Percentiles rank a stretch among this genome's conserved stretches.
These are phyloP conservation scores for Heliconius eleuchia DNA, from an alignment of 1,140 invertebrate genomes.

Conservation along the genomic window DNA sequence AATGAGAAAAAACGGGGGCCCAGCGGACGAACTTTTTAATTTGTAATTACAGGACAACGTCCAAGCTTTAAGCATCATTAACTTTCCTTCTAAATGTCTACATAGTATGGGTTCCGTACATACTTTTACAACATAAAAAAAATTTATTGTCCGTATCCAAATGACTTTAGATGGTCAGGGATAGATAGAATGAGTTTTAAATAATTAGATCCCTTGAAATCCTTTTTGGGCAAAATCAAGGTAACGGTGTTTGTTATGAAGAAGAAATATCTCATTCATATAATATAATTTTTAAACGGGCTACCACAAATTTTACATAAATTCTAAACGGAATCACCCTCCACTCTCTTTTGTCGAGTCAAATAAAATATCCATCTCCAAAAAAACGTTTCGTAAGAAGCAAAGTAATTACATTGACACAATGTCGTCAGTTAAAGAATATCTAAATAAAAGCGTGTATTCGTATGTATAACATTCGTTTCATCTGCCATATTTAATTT, in stretches of 20 bases:
- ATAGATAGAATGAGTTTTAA: slow-evolving; percentile 26
- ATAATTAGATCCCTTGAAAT: slow-evolving; percentile 20
- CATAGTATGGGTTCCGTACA: slow-evolving; percentile 46
- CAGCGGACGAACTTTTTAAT: slow-evolving; percentile 78
- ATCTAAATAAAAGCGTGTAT: slow-evolving; percentile 12
- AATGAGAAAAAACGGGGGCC: slow-evolving; percentile 77
- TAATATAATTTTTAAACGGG: too few species aligned
- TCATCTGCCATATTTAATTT: slow-evolving; percentile 52
- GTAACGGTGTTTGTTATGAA: neutral
- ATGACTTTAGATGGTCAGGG: slow-evolving; percentile 38
- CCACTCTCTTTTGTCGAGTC: neutral
- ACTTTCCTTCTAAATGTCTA: slow-evolving; percentile 72
- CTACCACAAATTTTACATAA: too few species aligned
- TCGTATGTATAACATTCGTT: slow-evolving; percentile 20
- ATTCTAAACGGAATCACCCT: too few species aligned
- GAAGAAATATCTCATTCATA: too few species aligned
- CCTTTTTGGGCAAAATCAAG: neutral
- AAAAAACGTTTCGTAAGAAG: neutral
- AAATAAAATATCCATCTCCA: neutral
- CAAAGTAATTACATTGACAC: slow-evolving; percentile 4
- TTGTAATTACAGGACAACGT: slow-evolving; percentile 78
- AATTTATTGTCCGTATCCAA: slow-evolving; percentile 53
- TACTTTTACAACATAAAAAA: slow-evolving; percentile 47
- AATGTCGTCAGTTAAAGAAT: slow-evolving; percentile 7
- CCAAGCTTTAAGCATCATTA: slow-evolving; percentile 78